Base-by-base conservation (phyloP, 2,797 vertebrate genomes). In the Simalia tracyae region DNA sequence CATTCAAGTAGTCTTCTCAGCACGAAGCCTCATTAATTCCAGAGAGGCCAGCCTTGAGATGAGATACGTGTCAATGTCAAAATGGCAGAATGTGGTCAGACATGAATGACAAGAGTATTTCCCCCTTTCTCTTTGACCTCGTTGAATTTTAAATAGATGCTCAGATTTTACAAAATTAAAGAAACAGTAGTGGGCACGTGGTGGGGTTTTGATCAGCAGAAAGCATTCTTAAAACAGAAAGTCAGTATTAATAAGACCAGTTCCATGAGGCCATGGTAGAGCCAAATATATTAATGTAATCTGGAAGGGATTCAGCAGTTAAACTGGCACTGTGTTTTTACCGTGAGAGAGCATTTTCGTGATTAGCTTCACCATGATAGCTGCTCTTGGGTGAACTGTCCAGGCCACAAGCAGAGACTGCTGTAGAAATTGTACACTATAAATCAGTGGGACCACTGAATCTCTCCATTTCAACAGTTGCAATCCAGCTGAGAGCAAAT, bases 11-110 rank as follows among this genome's bases (percentile, higher is more conserved):
- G 92, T 56, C 85, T 61, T n/a, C 68, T 59, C 85, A 90, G 85
- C 90, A 66, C 54, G 85, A 84, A 28, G 54, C 63, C 91, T 61
- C 89, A 85, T 92, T 93, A 90, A 88, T 90, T 92, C 91, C 85
- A 36, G 61, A 87, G 72, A 66, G 85, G 81, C 54, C 84, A 72
- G 28, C 72, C 86, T 60, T 84, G 88, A 84, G 61, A 63, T 59
- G 90, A 68, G 85, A 84, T 84, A 56, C 26, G 64, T 7, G 2
- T 92, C 91, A 68, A 17, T 66, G 36, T 87, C 57, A 87, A 86
- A 90, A 84, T 87, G 68, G 85, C 31, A 87, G 54, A 68, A 88
- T 63, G 22, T 90, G 88, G 42, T 28, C 61, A 84, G 61, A 61
- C 42, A n/a, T 22, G 89, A 92, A 31, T 54, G 60, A n/a, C 22